Percentiles rank a stretch among this genome's conserved stretches.
Conservation (phyloP, 2,113 vertebrate genomes). For the Hippopotamus amphibius region DNA sequence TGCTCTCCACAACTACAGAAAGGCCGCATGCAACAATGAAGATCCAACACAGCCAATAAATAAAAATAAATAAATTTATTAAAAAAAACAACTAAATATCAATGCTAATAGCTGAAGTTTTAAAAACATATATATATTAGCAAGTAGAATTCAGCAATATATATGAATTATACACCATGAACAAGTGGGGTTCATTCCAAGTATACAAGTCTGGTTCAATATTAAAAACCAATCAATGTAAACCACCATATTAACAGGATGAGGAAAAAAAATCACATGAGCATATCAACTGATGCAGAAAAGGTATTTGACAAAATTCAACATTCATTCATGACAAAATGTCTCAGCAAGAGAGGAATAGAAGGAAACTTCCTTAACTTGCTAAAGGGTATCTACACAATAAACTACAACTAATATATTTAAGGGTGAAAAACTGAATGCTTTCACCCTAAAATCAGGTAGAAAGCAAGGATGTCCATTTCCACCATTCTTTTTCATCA, state of each 20-base stretch:
- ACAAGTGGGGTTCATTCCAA: background rate
- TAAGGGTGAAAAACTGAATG: background rate
- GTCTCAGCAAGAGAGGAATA: background rate
- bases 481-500: background rate
- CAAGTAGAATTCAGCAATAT: conserved; percentile 12
- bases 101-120: too few relatives aligned
- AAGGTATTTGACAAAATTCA: background rate
- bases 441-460: background rate
- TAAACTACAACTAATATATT: background rate
- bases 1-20: too few relatives aligned
- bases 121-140: too few relatives aligned
- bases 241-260: background rate
- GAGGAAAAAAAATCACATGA: background rate
- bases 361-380: background rate
- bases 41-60: too few relatives aligned
- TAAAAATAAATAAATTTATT: too few relatives aligned
- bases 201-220: background rate
- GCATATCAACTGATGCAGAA: background rate
- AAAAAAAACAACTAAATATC: too few relatives aligned
- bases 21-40: too few relatives aligned
- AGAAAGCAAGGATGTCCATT: background rate
- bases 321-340: background rate
- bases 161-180: background rate
- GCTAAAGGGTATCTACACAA: background rate
- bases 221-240: background rate